Evolutionary conservation across 2,113 vertebrate species (phyloP), one percentile per base, ranked within the genome.

Genomic region (Nesogale talazaci): DNA sequence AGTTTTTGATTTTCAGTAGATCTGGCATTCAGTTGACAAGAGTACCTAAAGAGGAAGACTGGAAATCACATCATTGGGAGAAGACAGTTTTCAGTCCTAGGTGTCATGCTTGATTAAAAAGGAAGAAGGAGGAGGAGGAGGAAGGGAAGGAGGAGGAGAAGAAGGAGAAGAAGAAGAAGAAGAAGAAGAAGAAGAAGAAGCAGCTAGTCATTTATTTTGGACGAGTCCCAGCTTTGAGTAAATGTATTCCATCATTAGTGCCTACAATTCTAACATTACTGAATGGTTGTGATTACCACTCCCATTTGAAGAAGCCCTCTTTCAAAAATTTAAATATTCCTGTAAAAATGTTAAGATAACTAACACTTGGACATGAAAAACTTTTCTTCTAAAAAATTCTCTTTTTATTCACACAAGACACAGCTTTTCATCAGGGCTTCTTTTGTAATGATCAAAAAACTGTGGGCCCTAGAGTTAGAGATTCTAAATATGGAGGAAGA

Each of bases 251-350:
- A 29, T 86, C 82, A 59, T 11, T 19, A 70, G 29, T 56, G 36
- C 36, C 59, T 38, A 27, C 36, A 81, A 70, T 75, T 69, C 10
- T 6, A 4, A 38, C 65, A 40, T 72, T 76, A 42, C 29, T 31
- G 29, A 70, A 70, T 80, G 38, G 57, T 42, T 92, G 46, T 7
- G 82, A 40, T 59, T 59, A 78, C 15, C 56, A 77, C 77, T 78
- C 65, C n/a, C 22, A 27, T 59, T 92, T 70, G 22, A 40, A 83
- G 42, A 61, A 19, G 72, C 31, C 16, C 11, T 85, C 22, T 59
- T 88, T 23, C 63, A 15, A 93, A 89, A 91, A 90, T 65, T 19
- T 79, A 91, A 91, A 79, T 56, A 40, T 23, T 77, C 67, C 69
- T 78, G 57, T 29, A 77, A 91, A 90, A 70, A 15, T 17, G 74